A percentile compares a stretch with the other conserved stretches of the same genome.
These are phyloP conservation scores for Pan paniscus DNA, from an alignment of 2,113 vertebrate species.

Conservation along the genomic window DNA sequence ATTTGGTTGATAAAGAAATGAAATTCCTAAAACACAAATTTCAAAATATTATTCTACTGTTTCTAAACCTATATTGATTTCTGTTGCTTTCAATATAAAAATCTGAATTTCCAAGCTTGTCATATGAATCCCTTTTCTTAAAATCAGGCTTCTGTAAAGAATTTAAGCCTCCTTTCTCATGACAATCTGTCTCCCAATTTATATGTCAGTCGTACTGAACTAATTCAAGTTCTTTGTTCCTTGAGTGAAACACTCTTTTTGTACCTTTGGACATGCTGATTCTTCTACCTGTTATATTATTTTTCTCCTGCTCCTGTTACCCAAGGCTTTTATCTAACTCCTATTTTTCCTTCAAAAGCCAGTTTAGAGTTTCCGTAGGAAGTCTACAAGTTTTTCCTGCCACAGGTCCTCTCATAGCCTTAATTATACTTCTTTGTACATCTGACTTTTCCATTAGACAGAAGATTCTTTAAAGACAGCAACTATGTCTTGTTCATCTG, in stretches of 20 bases:
- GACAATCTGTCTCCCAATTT: not conserved
- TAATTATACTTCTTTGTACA: not conserved
- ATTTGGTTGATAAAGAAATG: not conserved
- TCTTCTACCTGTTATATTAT: not conserved
- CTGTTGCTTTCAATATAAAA: not conserved
- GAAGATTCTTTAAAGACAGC: not conserved
- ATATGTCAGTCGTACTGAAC: not conserved
- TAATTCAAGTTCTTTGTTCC: not conserved
- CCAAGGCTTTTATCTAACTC: not conserved
- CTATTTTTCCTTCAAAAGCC: not conserved
- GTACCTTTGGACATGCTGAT: not conserved
- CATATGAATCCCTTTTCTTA: not conserved
- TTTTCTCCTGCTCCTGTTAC: not conserved
- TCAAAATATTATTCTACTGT: not conserved
- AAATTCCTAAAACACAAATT: not conserved
- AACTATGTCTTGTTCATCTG: not conserved
- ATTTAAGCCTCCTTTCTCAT: not conserved
- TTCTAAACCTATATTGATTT: not conserved
- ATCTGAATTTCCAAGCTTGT: not conserved
- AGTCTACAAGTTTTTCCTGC: not conserved
- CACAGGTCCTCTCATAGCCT: not conserved
- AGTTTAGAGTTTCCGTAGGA: not conserved
- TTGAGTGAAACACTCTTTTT: not conserved
- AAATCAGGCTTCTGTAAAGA: not conserved
- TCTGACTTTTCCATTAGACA: not conserved